Evolutionary conservation across 2,888 invertebrate genomes (phyloP), one percentile per base, ranked within the genome.

Genomic region (Hypolimnas misippus): DNA sequence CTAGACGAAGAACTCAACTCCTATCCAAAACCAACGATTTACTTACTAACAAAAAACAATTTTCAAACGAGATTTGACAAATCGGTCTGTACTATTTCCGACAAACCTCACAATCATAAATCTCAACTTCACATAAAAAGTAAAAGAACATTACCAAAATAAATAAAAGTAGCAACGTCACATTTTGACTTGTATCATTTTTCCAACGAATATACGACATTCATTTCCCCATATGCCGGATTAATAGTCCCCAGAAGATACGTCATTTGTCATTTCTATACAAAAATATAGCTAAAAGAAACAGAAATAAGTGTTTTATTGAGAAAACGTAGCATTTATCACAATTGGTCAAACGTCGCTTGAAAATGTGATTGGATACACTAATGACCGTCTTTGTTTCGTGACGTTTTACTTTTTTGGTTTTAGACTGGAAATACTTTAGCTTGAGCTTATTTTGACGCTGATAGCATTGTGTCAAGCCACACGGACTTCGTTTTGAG

Each of bases 141-240:
- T 49, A 42, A 51, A 52, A 40, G 17, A 29, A 58, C 14, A 42
- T 25, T 19, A 35, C 44, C 21, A 14, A 53, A 49, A 35, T 25
- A 54, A 50, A 61, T 49, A 38, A 33, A 40, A 29, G 52, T 46
- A 19, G 17, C 31, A 38, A 57, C n/a, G 33, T 61, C 50, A 50
- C 54, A 57, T 65, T 57, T 46, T 35, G 29, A 51, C 56, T 49
- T 35, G 57, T 35, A 57, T 57, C 62, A 64, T 67, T 67, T 67
- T 62, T 63, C 54, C 57, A 40, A 40, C 46, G 61, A 67, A 63
- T 63, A 59, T 51, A 59, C 52, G 65, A 62, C 65, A 62, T 69
- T 69, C 63, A 67, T 69, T 65, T 46, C 40, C 46, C 50, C 64
- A 57, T 63, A 63, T 61, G 33, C 58, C 8, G 58, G 50, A 68